phyloP scores from a whole-genome alignment of 1,140 invertebrate genomes.

The Aphidius gifuensis region DNA sequence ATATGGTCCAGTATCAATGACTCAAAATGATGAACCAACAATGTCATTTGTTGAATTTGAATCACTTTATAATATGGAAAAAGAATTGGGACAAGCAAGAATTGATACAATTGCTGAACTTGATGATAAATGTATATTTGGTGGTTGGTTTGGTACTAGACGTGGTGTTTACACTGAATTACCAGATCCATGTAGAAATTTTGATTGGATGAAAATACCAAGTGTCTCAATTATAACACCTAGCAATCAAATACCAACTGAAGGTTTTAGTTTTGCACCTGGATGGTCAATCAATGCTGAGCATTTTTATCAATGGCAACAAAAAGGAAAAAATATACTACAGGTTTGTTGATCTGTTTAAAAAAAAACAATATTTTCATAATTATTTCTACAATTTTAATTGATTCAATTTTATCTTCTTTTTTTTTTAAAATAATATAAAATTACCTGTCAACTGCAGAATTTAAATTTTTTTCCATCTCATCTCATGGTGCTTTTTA shows the following conservation, averaged over 20 bases:
- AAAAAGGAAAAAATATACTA: slow-evolving; percentile 42
- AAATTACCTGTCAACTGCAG: slow-evolving; percentile 39
- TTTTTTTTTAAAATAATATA: neutral
- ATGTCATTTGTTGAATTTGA: slow-evolving; percentile 48
- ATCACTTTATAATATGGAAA: slow-evolving; percentile 42
- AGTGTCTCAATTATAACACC: slow-evolving; percentile 1
- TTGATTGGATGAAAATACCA: slow-evolving; percentile 16
- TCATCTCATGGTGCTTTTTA: neutral
- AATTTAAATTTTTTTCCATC: slow-evolving; percentile 2
- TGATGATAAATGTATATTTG: slow-evolving; percentile 34
- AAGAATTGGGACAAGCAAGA: slow-evolving; percentile 36
- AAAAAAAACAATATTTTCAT: slow-evolving; percentile 17
- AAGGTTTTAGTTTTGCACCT: slow-evolving; percentile 46
- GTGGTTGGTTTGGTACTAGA: slow-evolving; percentile 34
- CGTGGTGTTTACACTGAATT: slow-evolving; percentile 39
- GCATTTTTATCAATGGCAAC: slow-evolving; percentile 47
- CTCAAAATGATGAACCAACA: slow-evolving; percentile 26
- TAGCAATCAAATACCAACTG: slow-evolving; percentile 30
- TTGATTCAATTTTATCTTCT: neutral
- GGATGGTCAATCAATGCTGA: slow-evolving; percentile 44
- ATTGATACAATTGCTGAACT: slow-evolving; percentile 29
- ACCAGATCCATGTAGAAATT: slow-evolving; percentile 33
- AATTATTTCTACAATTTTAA: neutral
- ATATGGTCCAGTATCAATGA: slow-evolving; percentile 23
- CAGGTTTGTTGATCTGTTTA: slow-evolving; percentile 32